Evolutionary conservation across 2,888 invertebrate genomes (phyloP), one percentile per base, ranked within the genome.

Genomic region (Cataglyphis altisquamis): DNA sequence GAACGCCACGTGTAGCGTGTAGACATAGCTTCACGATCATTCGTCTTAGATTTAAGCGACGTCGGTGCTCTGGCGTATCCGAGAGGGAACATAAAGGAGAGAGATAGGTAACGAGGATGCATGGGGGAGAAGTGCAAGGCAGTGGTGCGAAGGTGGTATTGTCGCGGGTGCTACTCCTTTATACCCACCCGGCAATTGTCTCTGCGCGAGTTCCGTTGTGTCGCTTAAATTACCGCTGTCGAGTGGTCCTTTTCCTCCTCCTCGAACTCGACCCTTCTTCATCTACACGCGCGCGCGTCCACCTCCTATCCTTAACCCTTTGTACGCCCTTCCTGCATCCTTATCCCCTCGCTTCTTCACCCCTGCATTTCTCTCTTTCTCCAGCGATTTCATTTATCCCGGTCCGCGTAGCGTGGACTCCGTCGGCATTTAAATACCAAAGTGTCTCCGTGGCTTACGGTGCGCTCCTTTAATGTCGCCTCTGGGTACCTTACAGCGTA

Each of bases 371-470:
- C 78, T 63, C 55, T 25, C 41, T 39, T 55, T 9, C 45, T 8
- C 25, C 25, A 6, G 32, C 66, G 87, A 91, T 89, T 92, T 92
- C 90, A 92, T 92, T 92, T 90, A 86, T 89, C 84, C 67, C 60
- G 8, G 86, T 85, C 84, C 55, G 75, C 72, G 25, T 83, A 84
- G 83, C 82, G 88, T 87, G 85, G 84, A 77, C 86, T 86, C 77
- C 89, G 77, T 89, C 91, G 91, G 89, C 93, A 94, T 94, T 94
- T 93, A 93, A 94, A 94, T 94, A 93, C 92, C 92, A 93, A 93
- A 93, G 92, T 91, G 90, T 91, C 91, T 84, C 89, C 86, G 88
- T 86, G 85, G 91, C 88, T 91, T 90, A 87, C 84, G 67, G 82
- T 82, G 21, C 52, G 85, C 87, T 84, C 84, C 91, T 92, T 91